A percentile compares a stretch with the other conserved stretches of the same genome.
Evolutionary conservation across 2,797 vertebrate species (phyloP).

Genomic region (Tamandua tetradactyla): DNA sequence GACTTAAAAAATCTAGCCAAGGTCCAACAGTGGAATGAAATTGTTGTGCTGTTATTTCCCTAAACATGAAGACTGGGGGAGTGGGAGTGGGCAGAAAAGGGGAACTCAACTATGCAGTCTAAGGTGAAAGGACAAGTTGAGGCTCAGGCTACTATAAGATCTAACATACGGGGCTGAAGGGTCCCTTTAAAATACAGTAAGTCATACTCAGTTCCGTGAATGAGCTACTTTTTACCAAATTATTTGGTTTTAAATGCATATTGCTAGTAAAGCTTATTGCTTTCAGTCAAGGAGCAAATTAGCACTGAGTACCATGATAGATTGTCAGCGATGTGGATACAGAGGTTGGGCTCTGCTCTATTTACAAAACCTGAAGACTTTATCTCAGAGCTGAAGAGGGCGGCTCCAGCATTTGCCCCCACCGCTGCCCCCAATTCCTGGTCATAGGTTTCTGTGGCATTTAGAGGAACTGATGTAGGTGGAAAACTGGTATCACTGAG

Average conservation of each 20-base stretch:
- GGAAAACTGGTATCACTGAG: not conserved
- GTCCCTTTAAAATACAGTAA: not conserved
- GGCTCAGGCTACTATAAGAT: not conserved
- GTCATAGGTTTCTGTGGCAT: not conserved
- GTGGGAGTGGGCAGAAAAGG: not conserved
- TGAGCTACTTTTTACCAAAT: not conserved
- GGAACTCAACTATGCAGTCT: not conserved
- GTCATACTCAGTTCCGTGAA: not conserved
- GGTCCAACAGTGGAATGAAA: not conserved
- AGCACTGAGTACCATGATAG: too few relatives aligned
- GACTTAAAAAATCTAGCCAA: not conserved
- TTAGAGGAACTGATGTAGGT: not conserved
- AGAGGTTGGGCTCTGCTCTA: not conserved
- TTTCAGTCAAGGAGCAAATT: not conserved
- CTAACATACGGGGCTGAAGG: not conserved
- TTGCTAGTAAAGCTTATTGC: not conserved
- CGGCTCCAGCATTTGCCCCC: not conserved
- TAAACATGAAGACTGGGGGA: not conserved
- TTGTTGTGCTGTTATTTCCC: not conserved
- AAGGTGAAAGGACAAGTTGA: not conserved
- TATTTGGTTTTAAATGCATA: not conserved
- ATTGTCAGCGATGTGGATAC: not conserved
- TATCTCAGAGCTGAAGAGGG: not conserved
- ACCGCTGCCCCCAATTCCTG: not conserved
- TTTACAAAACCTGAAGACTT: not conserved